Percentiles rank a stretch among this genome's conserved stretches.
These are phyloP conservation scores for Drosophila suboccidentalis DNA, from an alignment of 2,888 invertebrate species.

Conservation along the genomic window DNA sequence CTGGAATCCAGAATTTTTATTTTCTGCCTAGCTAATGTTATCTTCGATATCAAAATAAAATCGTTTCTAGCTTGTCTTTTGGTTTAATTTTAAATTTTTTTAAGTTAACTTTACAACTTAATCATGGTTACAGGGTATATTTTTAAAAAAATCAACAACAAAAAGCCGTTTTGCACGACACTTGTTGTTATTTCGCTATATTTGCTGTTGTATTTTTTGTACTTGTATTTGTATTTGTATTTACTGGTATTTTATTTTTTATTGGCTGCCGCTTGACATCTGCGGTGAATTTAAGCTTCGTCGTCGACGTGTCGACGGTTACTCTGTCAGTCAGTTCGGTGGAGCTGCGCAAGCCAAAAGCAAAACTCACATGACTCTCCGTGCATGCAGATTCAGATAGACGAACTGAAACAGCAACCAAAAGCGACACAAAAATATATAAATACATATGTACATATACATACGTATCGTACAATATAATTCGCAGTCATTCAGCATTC, in stretches of 20 bases:
- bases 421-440: constrained; percentile 22
- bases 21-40: not conserved
- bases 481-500: constrained; percentile 36
- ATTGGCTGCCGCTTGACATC: constrained; percentile 52
- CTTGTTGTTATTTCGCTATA: constrained; percentile 40
- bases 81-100: not conserved
- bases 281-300: constrained; percentile 63
- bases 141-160: constrained; percentile 2
- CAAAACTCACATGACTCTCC: constrained; percentile 50
- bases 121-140: constrained; percentile 15
- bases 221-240: not conserved
- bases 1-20: no score
- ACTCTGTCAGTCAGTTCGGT: constrained; percentile 63
- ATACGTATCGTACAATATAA: constrained; percentile 7
- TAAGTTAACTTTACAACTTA: not conserved
- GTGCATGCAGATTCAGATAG: constrained; percentile 17
- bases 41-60: not conserved
- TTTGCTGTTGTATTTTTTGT: not conserved
- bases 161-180: constrained; percentile 51
- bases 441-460: constrained; percentile 19
- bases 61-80: not conserved
- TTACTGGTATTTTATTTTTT: constrained; percentile 19
- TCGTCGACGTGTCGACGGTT: constrained; percentile 57
- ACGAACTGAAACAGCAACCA: constrained; percentile 38
- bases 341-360: constrained; percentile 52